These are phyloP conservation scores for Omphaloscelis lunosa DNA, from an alignment of 2,888 invertebrate genomes.

Conservation along the genomic window DNA sequence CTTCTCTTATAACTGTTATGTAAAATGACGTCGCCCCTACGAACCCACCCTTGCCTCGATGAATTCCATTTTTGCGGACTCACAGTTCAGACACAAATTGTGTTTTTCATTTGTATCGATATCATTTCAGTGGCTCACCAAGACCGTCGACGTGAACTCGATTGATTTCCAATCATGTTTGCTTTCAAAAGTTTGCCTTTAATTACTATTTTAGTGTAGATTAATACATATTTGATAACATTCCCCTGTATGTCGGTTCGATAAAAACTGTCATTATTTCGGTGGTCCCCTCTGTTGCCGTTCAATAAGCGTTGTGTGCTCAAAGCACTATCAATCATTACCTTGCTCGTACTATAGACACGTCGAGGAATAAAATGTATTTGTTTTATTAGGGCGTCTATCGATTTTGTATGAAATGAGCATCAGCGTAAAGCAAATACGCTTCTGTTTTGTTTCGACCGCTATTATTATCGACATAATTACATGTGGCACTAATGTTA, in stretches of 20 bases:
- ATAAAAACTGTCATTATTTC: conserved; percentile 79
- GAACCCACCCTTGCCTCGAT: conserved; percentile 28
- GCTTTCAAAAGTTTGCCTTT: conserved; percentile 67
- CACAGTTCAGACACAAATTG: conserved; percentile 65
- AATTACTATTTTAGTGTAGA: conserved; percentile 68
- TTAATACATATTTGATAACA: conserved; percentile 80
- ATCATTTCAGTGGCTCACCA: conserved; percentile 18
- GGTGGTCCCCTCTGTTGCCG: conserved; percentile 77
- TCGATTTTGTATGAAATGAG: conserved; percentile 85
- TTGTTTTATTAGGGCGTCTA: conserved; percentile 79
- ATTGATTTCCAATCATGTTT: conserved; percentile 66
- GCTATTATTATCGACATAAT: conserved; percentile 59
- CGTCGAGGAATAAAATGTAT: conserved; percentile 85
- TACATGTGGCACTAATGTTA: conserved; percentile 55
- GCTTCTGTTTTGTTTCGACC: conserved; percentile 57
- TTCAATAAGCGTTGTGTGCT: conserved; percentile 85
- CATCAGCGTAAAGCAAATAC: conserved; percentile 69
- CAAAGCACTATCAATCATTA: conserved; percentile 89
- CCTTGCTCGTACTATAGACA: conserved; percentile 76
- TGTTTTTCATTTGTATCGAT: conserved; percentile 35
- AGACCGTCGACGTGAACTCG: conserved; percentile 55
- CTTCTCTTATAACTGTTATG: conserved; percentile 77
- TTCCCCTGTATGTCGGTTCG: conserved; percentile 60
- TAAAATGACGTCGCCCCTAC: conserved; percentile 76
- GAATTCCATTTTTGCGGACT: conserved; percentile 66